Evolutionary conservation across 2,888 invertebrate species (phyloP).

Genomic region (Stictocephala bisonia): DNA sequence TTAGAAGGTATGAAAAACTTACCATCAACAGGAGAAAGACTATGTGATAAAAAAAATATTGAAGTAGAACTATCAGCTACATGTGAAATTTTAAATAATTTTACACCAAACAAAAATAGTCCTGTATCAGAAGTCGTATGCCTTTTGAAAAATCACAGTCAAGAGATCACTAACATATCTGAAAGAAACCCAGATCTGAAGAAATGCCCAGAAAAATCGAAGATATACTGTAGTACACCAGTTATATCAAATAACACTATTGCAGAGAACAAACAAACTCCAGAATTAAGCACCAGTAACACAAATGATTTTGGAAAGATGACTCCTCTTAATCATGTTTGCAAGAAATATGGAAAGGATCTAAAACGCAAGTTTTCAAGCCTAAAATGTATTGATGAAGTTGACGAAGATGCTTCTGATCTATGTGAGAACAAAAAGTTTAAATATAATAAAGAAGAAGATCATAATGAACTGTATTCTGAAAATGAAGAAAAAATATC

Average conservation of each 20-base stretch:
- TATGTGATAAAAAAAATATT: too few relatives aligned
- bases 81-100: too few relatives aligned
- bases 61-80: too few relatives aligned
- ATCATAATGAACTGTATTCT: background rate
- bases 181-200: too few relatives aligned
- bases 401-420: background rate
- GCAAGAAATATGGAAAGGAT: background rate
- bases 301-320: slow-evolving; percentile 1
- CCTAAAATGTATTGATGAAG: slow-evolving; percentile 13
- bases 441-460: background rate
- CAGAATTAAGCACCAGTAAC: background rate
- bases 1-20: too few relatives aligned
- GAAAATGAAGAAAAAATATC: background rate
- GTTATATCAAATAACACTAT: background rate
- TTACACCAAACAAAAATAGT: too few relatives aligned
- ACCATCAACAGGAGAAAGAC: too few relatives aligned
- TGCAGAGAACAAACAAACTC: background rate
- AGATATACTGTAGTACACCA: slow-evolving; percentile 9
- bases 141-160: too few relatives aligned
- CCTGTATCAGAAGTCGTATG: too few relatives aligned
- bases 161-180: too few relatives aligned
- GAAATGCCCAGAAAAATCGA: too few relatives aligned
- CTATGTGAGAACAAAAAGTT: background rate
- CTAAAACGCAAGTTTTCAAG: background rate
- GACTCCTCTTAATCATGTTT: background rate